Base-by-base conservation (phyloP, 2,888 invertebrate genomes). In the Latrodectus elegans region DNA sequence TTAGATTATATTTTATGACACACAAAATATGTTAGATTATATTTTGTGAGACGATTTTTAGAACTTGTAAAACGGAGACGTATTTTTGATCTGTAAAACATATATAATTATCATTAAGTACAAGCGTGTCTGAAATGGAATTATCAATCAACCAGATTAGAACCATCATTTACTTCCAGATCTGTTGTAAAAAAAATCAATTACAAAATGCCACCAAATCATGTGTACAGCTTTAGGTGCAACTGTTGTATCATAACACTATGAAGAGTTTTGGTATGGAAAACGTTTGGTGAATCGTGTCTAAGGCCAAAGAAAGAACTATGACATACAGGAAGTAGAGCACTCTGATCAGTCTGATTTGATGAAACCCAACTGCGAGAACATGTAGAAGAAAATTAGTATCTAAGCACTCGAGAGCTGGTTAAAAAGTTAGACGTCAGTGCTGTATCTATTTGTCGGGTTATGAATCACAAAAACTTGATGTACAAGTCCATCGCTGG, bases 321-420 rank as follows among this genome's bases (percentile, higher is more conserved):
- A n/a, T 72, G n/a, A 72, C 14, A 72, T 72, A 52, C 51, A 72
- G 17, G 17, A 72, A 72, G 11, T n/a, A 72, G 72, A 72, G 72
- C n/a, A 52, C 51, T 15, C 72, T 72, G 52, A 6, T 17, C 51
- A 52, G 51, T 8, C 52, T 49, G 52, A 4, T 38, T 26, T 72
- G 52, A 72, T 72, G 52, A 72, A 51, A 51, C 15, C 49, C 4
- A 17, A 3, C 12, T 51, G 52, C 15, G 52, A 72, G 72, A 72
- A 72, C 72, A 51, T 51, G 70, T 38, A 8, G 70, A 38, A 70
- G 12, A 70, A 38, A 8, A 70, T 70, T 38, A 8, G 2, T 70
- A 70, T 70, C 2, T 26, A 70, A 70, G 22, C 9, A 70, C 38
- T 70, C 70, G 70, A 70, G 70, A 22, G 70, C 70, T 70, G 26